These are phyloP conservation scores for Cheilosia vernalis DNA, from an alignment of 2,888 invertebrate species.

Conservation along the genomic window DNA sequence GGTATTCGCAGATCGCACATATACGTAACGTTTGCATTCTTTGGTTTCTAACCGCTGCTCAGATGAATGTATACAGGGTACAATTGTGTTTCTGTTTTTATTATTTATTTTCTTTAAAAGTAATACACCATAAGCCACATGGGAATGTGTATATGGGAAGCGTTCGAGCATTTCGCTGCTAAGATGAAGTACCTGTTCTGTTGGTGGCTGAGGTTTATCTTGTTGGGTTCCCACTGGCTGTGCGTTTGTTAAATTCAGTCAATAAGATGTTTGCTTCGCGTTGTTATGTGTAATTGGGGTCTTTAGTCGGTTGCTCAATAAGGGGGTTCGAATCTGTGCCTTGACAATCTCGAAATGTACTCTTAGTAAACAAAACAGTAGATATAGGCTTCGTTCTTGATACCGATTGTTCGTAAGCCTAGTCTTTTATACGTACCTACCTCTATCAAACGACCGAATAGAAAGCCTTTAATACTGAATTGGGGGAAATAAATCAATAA, in stretches of 20 bases:
- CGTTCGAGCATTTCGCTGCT: constrained; percentile 60
- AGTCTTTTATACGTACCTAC: too few relatives aligned
- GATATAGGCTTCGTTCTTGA: too few relatives aligned
- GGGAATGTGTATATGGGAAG: constrained; percentile 40
- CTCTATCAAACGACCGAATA: too few relatives aligned
- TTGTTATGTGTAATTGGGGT: neutral
- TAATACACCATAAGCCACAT: constrained; percentile 53
- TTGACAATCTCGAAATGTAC: too few relatives aligned
- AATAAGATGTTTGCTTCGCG: neutral
- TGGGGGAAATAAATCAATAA: constrained; percentile 3
- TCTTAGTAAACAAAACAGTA: too few relatives aligned
- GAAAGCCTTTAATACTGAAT: neutral
- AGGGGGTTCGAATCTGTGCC: too few relatives aligned
- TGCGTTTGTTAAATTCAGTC: constrained; percentile 31
- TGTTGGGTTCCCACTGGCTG: constrained; percentile 26
- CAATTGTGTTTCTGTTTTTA: constrained; percentile 3
- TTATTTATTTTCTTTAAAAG: constrained; percentile 11
- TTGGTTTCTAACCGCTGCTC: constrained; percentile 44
- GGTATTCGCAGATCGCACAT: neutral
- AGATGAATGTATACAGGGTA: constrained; percentile 32
- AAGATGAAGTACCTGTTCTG: constrained; percentile 34
- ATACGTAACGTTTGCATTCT: constrained; percentile 45
- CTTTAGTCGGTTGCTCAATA: too few relatives aligned
- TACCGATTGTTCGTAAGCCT: too few relatives aligned
- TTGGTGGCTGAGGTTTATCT: constrained; percentile 35